Evolutionary conservation across 2,888 invertebrate species (phyloP).

Genomic region (Chaetoderma sp.): DNA sequence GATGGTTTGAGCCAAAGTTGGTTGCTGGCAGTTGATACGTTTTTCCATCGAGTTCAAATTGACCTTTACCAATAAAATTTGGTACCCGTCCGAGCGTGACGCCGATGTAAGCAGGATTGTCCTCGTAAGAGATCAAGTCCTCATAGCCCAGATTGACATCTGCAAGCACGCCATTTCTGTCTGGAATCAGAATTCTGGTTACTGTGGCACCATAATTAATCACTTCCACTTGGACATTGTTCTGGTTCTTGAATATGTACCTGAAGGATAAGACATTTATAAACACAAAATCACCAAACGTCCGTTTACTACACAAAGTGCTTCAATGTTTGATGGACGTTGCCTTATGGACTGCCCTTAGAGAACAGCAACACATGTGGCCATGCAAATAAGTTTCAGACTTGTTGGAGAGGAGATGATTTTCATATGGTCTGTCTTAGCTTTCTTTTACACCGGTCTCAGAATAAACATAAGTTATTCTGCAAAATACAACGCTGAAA

Average conservation of each 20-base stretch:
- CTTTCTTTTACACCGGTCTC: no score
- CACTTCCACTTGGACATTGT: constrained; percentile 75
- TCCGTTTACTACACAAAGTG: no score
- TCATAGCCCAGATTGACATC: constrained; percentile 89
- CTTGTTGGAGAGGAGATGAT: no score
- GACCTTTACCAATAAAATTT: constrained; percentile 80
- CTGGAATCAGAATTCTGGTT: constrained; percentile 81
- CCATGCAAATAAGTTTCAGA: no score
- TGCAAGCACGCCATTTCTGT: constrained; percentile 78
- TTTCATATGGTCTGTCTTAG: no score
- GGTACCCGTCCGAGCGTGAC: constrained; percentile 88
- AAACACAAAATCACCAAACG: no score
- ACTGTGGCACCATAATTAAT: constrained; percentile 88
- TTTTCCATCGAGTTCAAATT: constrained; percentile 78
- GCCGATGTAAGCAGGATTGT: constrained; percentile 81
- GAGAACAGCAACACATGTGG: no score
- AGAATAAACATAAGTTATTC: no score
- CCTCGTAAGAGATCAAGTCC: constrained; percentile 74
- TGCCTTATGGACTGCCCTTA: no score
- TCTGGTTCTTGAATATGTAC: constrained; percentile 79
- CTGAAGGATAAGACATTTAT: no score
- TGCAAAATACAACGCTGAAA: no score
- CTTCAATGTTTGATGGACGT: no score
- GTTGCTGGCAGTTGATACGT: constrained; percentile 76
- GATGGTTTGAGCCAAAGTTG: not conserved